phyloP scores from a whole-genome alignment of 1,140 invertebrate species.

The Philotrypesis tridentata region DNA sequence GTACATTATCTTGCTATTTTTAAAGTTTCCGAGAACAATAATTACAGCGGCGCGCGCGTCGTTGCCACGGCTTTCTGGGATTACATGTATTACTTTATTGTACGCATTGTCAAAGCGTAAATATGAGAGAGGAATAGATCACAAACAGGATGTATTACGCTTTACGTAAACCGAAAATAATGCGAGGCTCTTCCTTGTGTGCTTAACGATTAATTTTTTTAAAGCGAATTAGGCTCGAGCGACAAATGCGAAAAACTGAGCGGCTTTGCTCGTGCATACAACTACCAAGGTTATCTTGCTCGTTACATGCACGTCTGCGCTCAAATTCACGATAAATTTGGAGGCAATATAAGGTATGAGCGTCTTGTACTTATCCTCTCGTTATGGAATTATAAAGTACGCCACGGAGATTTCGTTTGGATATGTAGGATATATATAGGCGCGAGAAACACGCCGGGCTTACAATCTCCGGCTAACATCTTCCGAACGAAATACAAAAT shows the following conservation, averaged over 20 bases:
- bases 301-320: not conserved
- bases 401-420: not conserved
- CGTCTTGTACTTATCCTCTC: conserved; percentile 6
- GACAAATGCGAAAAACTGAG: not conserved
- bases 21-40: no score
- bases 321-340: not conserved
- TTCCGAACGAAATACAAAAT: no score
- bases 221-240: not conserved
- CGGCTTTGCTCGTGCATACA: not conserved
- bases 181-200: not conserved
- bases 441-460: not conserved
- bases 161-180: not conserved
- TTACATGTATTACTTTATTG: not conserved
- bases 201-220: not conserved
- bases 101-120: not conserved
- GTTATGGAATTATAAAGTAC: not conserved
- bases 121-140: not conserved
- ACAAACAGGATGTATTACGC: not conserved
- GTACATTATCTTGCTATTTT: no score
- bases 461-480: not conserved
- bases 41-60: no score
- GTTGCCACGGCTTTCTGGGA: no score
- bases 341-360: not conserved
- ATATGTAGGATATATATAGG: not conserved
- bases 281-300: not conserved